Base-by-base conservation (phyloP, 37 sponge, comb jelly and placozoan genomes). In the Hexactinellida sp. region DNA sequence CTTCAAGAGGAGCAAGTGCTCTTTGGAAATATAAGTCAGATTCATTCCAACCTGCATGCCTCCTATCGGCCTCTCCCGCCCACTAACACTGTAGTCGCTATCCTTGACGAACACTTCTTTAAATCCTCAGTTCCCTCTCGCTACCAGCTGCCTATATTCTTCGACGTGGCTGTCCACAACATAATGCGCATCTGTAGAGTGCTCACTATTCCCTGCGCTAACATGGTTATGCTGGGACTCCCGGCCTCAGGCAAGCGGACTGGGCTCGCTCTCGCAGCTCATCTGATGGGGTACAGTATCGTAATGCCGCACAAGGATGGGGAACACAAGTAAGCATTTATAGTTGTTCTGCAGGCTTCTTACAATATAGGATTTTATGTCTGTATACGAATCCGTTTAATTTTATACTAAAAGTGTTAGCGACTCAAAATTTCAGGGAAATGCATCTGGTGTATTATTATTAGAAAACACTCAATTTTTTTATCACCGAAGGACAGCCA, bases 251-350 rank as follows among this genome's bases (percentile, higher is more conserved):
- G 76, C 76, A 63, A 63, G 76, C 3, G 76, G 34, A 63, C 19
- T 63, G 76, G 28, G 13, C 34, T 63, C 25, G 3, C 76, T 25
- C 76, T 63, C 3, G 76, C 76, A 10, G 25, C 76, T n/a, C 76
- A 63, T 23, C 76, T 63, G 13, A 3, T n/a, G 21, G 76, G 76
- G 3, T 63, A 63, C 34, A n/a, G 13, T 10, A 63, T 63, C 13
- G 30, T 63, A 32, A 63, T 63, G 76, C 76, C 76, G 32, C 76
- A 63, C 13, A 63, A 63, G 76, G 76, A 63, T n/a, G 76, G 76
- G 5, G 76, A 63, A 63, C 5, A 63, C 21, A 63, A 63, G 76
- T 63, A n/a, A 63, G 76, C 9, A n/a, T n/a, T n/a, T n/a, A n/a
- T n/a, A n/a, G n/a, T n/a, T n/a, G n/a, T n/a, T n/a, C n/a, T n/a